These are phyloP conservation scores for Peromyscus aztecus DNA, from an alignment of 2,797 vertebrate species.

Conservation along the genomic window DNA sequence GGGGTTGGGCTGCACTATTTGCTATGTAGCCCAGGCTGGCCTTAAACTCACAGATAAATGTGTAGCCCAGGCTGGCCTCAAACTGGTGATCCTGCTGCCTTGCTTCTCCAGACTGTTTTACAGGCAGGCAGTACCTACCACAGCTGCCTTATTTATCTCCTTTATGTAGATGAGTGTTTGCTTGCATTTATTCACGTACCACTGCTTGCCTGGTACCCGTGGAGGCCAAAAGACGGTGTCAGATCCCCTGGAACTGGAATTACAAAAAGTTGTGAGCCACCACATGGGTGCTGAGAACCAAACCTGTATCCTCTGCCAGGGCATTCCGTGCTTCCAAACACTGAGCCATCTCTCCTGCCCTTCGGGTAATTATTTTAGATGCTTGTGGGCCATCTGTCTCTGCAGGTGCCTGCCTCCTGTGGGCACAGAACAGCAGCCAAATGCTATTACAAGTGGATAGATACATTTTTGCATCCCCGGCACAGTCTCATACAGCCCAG, in stretches of 20 bases:
- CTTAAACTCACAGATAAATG: background rate
- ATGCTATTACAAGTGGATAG: background rate
- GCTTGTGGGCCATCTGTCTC: background rate
- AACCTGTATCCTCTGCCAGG: background rate
- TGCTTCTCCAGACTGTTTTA: background rate
- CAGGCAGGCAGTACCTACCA: background rate
- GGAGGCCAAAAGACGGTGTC: background rate
- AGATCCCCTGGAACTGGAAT: background rate
- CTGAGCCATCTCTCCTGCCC: background rate
- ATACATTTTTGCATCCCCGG: background rate
- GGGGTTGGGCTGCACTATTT: background rate
- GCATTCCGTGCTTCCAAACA: background rate
- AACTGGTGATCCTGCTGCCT: background rate
- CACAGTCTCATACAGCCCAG: background rate
- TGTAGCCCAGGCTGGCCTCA: background rate
- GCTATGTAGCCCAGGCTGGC: background rate
- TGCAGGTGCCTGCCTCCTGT: background rate
- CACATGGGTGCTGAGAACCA: background rate
- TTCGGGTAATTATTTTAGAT: background rate
- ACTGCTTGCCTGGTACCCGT: background rate
- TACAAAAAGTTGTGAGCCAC: background rate
- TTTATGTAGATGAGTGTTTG: background rate
- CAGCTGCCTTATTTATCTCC: background rate
- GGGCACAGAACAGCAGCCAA: background rate
- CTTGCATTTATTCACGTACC: background rate